Base-by-base conservation (phyloP, 2,888 invertebrate species). In the Harpagoxenus sublaevis region DNA sequence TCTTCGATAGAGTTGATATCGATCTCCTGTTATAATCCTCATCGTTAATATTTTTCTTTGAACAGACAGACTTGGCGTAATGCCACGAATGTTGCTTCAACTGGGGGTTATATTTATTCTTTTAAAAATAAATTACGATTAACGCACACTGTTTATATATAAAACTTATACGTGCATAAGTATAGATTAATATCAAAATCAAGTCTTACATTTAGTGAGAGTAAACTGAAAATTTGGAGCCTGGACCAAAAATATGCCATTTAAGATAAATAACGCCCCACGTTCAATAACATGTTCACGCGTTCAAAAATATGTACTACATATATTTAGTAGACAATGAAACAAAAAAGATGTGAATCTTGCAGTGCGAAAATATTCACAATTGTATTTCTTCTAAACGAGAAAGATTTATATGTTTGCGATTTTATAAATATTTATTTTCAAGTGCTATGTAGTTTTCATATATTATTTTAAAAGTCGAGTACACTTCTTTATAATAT, bases 201-300 rank as follows among this genome's bases (percentile, higher is more conserved):
- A 31, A 42, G 12, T 5, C 18, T 62, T 85, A 89, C 85, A 82
- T 87, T 84, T 39, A 55, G 0, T 3, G 48, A 39, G n/a, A 53
- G 18, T 79, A 83, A 15, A 91, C 87, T n/a, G 31, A 88, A 68
- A 91, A 92, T 91, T 92, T 92, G 86, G 78, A 90, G 6, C 65
- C 57, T 87, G 23, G 81, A 68, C 66, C 88, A 85, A 86, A 90
- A 84, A 5, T 48, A 68, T 62, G 90, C 88, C 92, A 93, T 93
- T n/a, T 66, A 6, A 62, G 65, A 85, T 57, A 42, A 70, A 42
- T 23, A 55, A 53, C 79, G 60, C 53, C 57, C 45, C 0, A 23
- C 18, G 9, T 31, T 74, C 15, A 74, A 35, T 74, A 15, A 74
- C 60, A 74, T 60, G 9, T n/a, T 74, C n/a, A 62, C 60, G 62